Base-by-base conservation (phyloP, 1,140 invertebrate genomes). In the Prorops nasuta region DNA sequence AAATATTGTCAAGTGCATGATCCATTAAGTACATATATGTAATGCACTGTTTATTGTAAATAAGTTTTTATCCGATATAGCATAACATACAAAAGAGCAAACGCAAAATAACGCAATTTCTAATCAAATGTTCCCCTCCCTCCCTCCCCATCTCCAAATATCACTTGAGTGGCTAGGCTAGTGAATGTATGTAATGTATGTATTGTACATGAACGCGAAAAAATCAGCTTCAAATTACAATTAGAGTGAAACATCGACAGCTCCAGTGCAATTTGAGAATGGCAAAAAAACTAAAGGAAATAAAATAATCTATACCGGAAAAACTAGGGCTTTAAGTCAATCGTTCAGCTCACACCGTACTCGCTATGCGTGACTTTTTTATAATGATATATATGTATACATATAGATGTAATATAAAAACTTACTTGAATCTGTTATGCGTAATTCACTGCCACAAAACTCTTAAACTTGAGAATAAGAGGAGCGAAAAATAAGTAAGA, bases 351-450 rank as follows among this genome's bases (percentile, higher is more conserved):
- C 49, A 3, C 40, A 49, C 43, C 16, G 32, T 20, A 51, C 40
- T 17, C 32, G 39, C 21, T 45, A 17, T 44, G 37, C 39, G 31
- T 40, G 41, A 40, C 38, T 37, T 31, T 62, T 61, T 62, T 60
- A 45, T 57, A 56, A 56, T 43, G n/a, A 48, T 52, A 56, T 40
- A 10, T n/a, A 38, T 18, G 21, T 57, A 60, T 55, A 58, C 52
- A 37, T 62, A 62, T 60, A 58, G 32, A 24, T 58, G 48, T 61
- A 63, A 63, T 22, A 57, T 62, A 60, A 57, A 56, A 24, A 53
- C 34, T 54, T 56, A 51, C 34, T 16, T 51, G 49, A 58, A 57
- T 49, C 48, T 48, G 49, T 49, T 58, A 62, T 54, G 34, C 44
- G 34, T 61, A 63, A 55, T 31, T 51, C 58, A 63, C 60, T 63